These are phyloP conservation scores for Heterodera schachtii DNA, from an alignment of 1,140 invertebrate genomes.

Conservation along the genomic window DNA sequence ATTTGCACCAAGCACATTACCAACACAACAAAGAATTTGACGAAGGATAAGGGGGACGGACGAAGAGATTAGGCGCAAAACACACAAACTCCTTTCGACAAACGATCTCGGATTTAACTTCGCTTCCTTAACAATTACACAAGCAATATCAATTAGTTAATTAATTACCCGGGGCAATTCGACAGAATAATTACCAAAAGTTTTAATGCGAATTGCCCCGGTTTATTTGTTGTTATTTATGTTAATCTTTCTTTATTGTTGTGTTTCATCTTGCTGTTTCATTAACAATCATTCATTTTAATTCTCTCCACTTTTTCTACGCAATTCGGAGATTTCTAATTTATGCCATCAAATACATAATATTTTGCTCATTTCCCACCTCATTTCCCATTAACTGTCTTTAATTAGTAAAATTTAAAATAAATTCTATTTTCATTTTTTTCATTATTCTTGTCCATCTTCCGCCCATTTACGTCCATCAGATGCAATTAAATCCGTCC, in stretches of 20 bases:
- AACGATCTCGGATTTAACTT: too few species aligned
- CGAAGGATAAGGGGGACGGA: neutral
- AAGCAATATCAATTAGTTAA: too few species aligned
- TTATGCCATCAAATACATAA: neutral
- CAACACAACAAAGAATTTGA: slow-evolving; percentile 34
- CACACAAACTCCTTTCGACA: too few species aligned
- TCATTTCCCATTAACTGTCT: too few species aligned
- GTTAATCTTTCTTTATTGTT: neutral
- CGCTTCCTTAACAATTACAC: too few species aligned
- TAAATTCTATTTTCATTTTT: neutral
- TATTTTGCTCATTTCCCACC: neutral
- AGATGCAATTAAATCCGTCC: slow-evolving; percentile 19
- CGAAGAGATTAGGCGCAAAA: too few species aligned
- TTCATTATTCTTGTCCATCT: neutral
- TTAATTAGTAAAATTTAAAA: neutral
- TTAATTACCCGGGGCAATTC: too few species aligned
- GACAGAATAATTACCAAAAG: too few species aligned
- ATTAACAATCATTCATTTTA: neutral
- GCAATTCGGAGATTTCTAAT: slow-evolving; percentile 5
- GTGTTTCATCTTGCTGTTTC: neutral
- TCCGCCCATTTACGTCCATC: neutral
- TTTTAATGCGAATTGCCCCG: too few species aligned
- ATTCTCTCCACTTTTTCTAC: neutral
- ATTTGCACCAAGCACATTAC: slow-evolving; percentile 47
- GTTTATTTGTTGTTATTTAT: neutral